Percentiles rank a stretch among this genome's conserved stretches.
phyloP scores from a whole-genome alignment of 2,797 vertebrate genomes.

The Epinephelus coioides region DNA sequence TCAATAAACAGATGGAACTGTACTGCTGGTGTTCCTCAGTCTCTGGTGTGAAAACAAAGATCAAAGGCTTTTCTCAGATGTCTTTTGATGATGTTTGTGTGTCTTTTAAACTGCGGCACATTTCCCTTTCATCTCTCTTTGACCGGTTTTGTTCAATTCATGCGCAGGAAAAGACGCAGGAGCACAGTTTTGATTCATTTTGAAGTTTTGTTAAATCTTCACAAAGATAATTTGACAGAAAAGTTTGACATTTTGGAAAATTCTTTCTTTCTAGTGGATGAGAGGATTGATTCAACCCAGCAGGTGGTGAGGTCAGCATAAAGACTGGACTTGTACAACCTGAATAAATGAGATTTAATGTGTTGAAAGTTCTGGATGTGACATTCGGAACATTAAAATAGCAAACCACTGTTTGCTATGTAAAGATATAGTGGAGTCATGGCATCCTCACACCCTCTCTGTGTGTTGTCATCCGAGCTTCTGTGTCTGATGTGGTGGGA shows the following conservation, averaged over 20 bases:
- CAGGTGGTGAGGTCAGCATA: too few relatives aligned
- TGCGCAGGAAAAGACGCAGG: background rate
- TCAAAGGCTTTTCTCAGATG: background rate
- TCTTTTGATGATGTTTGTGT: background rate
- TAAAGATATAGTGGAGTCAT: too few relatives aligned
- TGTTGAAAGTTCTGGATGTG: too few relatives aligned
- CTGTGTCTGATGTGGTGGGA: too few relatives aligned
- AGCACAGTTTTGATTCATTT: background rate
- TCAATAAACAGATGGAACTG: conserved; percentile 87
- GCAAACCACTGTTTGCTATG: too few relatives aligned
- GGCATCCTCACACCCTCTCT: too few relatives aligned
- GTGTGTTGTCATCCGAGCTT: too few relatives aligned
- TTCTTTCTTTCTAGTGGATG: too few relatives aligned
- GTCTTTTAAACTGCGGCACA: background rate
- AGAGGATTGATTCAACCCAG: too few relatives aligned
- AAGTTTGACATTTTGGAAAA: background rate
- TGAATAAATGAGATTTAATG: too few relatives aligned
- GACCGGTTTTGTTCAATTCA: background rate
- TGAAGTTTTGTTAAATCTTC: background rate
- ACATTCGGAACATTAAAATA: too few relatives aligned
- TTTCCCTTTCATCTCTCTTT: background rate
- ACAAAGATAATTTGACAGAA: background rate
- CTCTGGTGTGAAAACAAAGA: conserved; percentile 5
- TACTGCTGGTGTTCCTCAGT: conserved; percentile 43
- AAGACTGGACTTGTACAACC: too few relatives aligned